A percentile compares a stretch with the other conserved stretches of the same genome.
These are phyloP conservation scores for Heliconius erato DNA, from an alignment of 2,888 invertebrate genomes.

Conservation along the genomic window DNA sequence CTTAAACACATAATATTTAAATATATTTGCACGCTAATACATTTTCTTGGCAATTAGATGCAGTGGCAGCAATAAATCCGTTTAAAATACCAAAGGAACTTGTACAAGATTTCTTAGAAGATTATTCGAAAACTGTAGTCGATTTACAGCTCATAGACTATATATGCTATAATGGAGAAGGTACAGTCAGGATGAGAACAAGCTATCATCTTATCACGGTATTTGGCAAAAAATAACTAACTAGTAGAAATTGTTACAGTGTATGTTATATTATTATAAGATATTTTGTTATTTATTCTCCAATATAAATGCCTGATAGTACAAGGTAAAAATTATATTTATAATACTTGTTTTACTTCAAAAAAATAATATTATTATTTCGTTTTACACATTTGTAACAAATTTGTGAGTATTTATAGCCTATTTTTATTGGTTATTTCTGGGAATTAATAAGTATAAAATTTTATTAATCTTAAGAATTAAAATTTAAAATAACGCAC, in stretches of 20 bases:
- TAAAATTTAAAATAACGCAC: not conserved
- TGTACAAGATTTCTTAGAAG: slow-evolving; percentile 61
- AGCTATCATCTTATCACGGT: slow-evolving; percentile 56
- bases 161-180: slow-evolving; percentile 67
- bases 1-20: not conserved
- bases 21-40: not conserved
- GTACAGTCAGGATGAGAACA: slow-evolving; percentile 63
- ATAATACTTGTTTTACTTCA: not conserved
- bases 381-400: no score
- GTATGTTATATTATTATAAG: not conserved
- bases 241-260: not conserved
- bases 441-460: not conserved
- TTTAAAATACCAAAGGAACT: slow-evolving; percentile 62
- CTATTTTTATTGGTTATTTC: not conserved
- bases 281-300: not conserved
- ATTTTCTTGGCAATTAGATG: slow-evolving; percentile 76
- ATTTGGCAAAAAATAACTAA: slow-evolving; percentile 53
- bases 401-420: not conserved
- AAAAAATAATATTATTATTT: no score
- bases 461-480: not conserved
- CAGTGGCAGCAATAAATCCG: slow-evolving; percentile 83
- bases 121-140: slow-evolving; percentile 83
- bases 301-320: slow-evolving; percentile 20
- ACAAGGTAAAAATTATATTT: slow-evolving; percentile 19
- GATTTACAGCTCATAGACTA: slow-evolving; percentile 75